phyloP scores from a whole-genome alignment of 2,888 invertebrate species.

The Byasa hedistus region DNA sequence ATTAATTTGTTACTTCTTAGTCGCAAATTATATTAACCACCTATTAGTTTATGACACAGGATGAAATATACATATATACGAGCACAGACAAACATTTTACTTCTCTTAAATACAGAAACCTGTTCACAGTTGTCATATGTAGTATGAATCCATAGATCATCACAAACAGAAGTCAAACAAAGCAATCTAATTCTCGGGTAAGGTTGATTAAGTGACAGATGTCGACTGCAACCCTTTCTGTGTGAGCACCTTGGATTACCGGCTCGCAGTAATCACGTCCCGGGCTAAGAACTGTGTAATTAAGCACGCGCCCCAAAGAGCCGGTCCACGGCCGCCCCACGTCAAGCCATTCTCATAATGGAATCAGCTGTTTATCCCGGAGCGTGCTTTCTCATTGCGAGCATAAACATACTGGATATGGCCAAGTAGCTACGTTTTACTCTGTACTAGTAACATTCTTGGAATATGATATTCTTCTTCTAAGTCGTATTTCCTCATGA shows the following conservation, averaged over 20 bases:
- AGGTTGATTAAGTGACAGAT: slow-evolving; percentile 30
- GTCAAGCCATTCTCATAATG: slow-evolving; percentile 53
- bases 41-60: too few species aligned
- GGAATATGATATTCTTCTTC: too few species aligned
- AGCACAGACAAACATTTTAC: too few species aligned
- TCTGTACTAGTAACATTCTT: neutral
- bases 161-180: neutral
- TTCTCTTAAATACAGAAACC: too few species aligned
- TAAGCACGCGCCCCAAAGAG: slow-evolving; percentile 34
- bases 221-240: slow-evolving; percentile 29
- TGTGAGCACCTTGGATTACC: slow-evolving; percentile 29
- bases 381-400: slow-evolving; percentile 36
- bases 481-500: too few species aligned
- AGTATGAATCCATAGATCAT: neutral
- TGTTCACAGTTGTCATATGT: neutral
- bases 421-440: neutral
- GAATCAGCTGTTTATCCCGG: slow-evolving; percentile 57
- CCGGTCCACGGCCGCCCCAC: slow-evolving; percentile 44
- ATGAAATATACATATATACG: too few species aligned
- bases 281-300: slow-evolving; percentile 36
- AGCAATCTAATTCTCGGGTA: slow-evolving; percentile 3
- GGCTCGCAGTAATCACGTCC: slow-evolving; percentile 21
- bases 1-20: too few species aligned
- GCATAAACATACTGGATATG: slow-evolving; percentile 32
- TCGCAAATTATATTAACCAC: too few species aligned